Conservation (phyloP, 2,888 invertebrate species). For the Alloscopus bannaensis region DNA sequence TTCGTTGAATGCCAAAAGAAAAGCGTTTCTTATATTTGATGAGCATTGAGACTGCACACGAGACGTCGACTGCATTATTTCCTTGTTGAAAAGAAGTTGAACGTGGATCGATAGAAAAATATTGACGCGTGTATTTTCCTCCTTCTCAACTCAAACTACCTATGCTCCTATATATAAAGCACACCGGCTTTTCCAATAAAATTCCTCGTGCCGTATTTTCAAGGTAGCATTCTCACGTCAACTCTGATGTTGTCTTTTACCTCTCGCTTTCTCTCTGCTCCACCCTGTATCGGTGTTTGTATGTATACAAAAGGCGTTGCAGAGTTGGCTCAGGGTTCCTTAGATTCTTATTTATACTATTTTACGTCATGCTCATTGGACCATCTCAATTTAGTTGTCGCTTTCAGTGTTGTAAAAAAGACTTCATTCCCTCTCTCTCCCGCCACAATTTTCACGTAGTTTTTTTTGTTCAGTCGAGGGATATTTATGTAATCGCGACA, state of each 20-base stretch:
- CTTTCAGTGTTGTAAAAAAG: slow-evolving; percentile 12
- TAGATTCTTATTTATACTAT: slow-evolving; percentile 43
- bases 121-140: slow-evolving; percentile 22
- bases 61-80: slow-evolving; percentile 17
- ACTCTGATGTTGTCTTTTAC: slow-evolving; percentile 5
- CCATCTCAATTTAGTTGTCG: slow-evolving; percentile 56
- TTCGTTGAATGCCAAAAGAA: not conserved
- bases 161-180: not conserved
- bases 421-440: not conserved
- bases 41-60: not conserved
- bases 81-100: slow-evolving; percentile 14
- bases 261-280: not conserved
- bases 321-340: slow-evolving; percentile 12
- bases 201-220: slow-evolving; percentile 13
- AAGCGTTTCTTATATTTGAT: not conserved
- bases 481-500: slow-evolving; percentile 50
- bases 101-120: slow-evolving; percentile 53
- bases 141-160: not conserved
- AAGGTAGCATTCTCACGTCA: slow-evolving; percentile 17
- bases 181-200: slow-evolving; percentile 1
- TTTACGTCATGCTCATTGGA: slow-evolving; percentile 51
- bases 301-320: slow-evolving; percentile 49
- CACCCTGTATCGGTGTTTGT: not conserved
- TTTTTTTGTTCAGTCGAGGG: slow-evolving; percentile 24
- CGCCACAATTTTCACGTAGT: slow-evolving; percentile 1